Conservation (phyloP, 2,888 invertebrate species). For the Polietes domitor region DNA sequence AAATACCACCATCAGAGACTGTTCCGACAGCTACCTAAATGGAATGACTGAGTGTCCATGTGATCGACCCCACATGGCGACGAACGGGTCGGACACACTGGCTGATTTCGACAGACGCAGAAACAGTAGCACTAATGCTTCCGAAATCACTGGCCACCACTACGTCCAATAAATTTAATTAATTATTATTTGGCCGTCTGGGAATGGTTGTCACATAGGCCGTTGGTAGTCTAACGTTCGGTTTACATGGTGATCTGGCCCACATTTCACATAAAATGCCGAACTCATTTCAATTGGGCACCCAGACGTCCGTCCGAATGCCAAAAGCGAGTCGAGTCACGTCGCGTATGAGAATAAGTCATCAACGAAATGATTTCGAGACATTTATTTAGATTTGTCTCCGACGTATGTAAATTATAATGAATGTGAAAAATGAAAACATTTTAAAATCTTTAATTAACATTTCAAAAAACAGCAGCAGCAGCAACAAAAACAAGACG, state of each 20-base stretch:
- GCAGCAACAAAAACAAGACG: neutral
- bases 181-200: slow-evolving; percentile 71
- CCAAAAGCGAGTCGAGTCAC: no score
- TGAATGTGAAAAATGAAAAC: slow-evolving; percentile 17
- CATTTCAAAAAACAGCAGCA: no score
- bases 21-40: neutral
- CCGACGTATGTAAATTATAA: slow-evolving; percentile 7
- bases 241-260: neutral
- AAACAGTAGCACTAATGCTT: neutral
- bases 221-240: neutral
- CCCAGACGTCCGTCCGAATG: neutral
- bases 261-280: neutral
- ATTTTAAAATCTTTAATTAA: neutral
- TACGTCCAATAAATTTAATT: slow-evolving; percentile 72
- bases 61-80: slow-evolving; percentile 14
- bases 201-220: neutral
- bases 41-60: neutral
- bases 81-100: neutral
- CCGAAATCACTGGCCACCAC: slow-evolving; percentile 48
- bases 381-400: slow-evolving; percentile 1
- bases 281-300: no score
- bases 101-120: neutral
- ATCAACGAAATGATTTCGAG: slow-evolving; percentile 30
- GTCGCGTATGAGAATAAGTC: slow-evolving; percentile 47
- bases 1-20: slow-evolving; percentile 50